Conservation (phyloP, 2,888 invertebrate genomes). For the Ochropleura plecta region DNA sequence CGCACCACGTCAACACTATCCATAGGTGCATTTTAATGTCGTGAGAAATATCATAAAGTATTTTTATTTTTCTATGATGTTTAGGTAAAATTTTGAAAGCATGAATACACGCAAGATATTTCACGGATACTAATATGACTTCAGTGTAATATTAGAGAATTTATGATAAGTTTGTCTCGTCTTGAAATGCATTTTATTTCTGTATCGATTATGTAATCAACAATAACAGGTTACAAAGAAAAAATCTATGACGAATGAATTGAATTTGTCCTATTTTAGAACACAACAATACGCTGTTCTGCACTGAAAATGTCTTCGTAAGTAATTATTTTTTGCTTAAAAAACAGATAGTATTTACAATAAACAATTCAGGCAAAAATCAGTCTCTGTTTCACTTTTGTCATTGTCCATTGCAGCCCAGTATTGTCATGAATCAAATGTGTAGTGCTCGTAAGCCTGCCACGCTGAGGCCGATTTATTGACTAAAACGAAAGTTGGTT, state of each 20-base stretch:
- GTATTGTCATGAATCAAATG: slow-evolving; percentile 46
- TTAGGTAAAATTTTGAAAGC: slow-evolving; percentile 13
- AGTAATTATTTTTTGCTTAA: slow-evolving; percentile 30
- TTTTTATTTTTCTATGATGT: slow-evolving; percentile 1
- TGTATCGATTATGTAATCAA: slow-evolving; percentile 12
- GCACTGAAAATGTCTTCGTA: slow-evolving; percentile 17
- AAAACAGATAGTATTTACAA: slow-evolving; percentile 15
- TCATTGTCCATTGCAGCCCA: slow-evolving; percentile 19
- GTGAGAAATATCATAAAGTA: slow-evolving; percentile 8
- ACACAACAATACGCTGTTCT: slow-evolving; percentile 9
- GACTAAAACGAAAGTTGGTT: slow-evolving; percentile 33
- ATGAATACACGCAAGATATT: not conserved
- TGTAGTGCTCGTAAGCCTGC: slow-evolving; percentile 19
- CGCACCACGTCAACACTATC: slow-evolving; percentile 7
- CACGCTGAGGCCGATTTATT: slow-evolving; percentile 52
- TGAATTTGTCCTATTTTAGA: not conserved
- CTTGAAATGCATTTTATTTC: slow-evolving; percentile 36
- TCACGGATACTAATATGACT: slow-evolving; percentile 17
- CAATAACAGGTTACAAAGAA: slow-evolving; percentile 5
- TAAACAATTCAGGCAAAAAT: slow-evolving; percentile 25
- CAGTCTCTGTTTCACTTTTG: slow-evolving; percentile 34
- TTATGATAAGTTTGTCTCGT: slow-evolving; percentile 26
- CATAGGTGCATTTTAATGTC: slow-evolving; percentile 11
- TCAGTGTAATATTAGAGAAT: slow-evolving; percentile 25
- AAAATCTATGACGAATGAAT: not conserved